These are phyloP conservation scores for Saimiri boliviensis DNA, from an alignment of 2,113 vertebrate genomes.

Conservation along the genomic window DNA sequence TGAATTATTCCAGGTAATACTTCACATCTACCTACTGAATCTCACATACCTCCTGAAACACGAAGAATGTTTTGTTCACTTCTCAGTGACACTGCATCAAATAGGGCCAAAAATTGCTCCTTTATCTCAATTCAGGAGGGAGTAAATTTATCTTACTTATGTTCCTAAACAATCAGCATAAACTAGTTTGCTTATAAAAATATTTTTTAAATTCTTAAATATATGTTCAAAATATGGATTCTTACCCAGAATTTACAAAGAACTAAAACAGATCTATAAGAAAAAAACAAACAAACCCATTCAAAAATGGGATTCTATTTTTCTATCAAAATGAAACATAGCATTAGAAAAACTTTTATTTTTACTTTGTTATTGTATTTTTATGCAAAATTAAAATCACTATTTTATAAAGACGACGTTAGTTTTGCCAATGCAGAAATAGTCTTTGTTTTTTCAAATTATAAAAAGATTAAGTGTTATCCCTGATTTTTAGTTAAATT, in stretches of 20 bases:
- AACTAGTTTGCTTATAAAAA: background rate
- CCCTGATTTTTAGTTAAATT: constrained; percentile 1
- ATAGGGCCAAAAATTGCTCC: background rate
- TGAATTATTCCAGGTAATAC: background rate
- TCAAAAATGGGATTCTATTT: background rate
- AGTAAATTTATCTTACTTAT: background rate
- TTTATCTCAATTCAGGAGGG: background rate
- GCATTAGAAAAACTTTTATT: background rate
- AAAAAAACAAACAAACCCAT: too few relatives aligned
- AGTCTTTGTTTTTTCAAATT: background rate
- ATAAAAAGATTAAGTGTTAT: background rate
- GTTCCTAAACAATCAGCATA: background rate
- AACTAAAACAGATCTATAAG: too few relatives aligned
- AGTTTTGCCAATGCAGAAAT: background rate
- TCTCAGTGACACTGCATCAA: background rate
- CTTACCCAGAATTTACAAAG: too few relatives aligned
- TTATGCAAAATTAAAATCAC: constrained; percentile 1
- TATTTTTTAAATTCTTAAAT: background rate
- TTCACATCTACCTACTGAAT: background rate
- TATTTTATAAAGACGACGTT: background rate
- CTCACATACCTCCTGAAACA: background rate
- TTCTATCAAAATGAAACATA: constrained; percentile 39
- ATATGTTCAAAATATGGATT: background rate
- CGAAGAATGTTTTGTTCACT: background rate
- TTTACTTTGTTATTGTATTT: background rate